These are phyloP conservation scores for Saccopteryx bilineata DNA, from an alignment of 2,113 vertebrate genomes.

Conservation along the genomic window DNA sequence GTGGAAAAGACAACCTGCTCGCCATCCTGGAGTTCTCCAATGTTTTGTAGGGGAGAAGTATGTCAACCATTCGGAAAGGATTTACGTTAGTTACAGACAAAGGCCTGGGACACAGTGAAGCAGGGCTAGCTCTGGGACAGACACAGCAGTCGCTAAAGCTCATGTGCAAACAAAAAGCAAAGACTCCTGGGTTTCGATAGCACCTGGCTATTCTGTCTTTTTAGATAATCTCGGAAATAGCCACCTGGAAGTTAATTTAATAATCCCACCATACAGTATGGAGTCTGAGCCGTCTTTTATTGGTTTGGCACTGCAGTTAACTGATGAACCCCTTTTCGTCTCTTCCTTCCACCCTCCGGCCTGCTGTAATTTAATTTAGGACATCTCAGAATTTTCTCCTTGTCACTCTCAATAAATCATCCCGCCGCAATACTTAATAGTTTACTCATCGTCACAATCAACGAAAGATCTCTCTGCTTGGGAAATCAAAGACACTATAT, in stretches of 20 bases:
- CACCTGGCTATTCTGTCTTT: background rate
- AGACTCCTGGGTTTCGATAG: background rate
- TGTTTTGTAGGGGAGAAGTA: background rate
- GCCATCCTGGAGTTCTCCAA: background rate
- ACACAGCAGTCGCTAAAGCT: background rate
- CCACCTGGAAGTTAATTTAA: background rate
- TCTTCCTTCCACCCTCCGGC: background rate
- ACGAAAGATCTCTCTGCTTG: conserved; percentile 24
- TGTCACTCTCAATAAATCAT: conserved; percentile 37
- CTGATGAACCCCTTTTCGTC: background rate
- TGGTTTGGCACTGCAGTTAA: background rate
- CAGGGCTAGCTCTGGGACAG: background rate
- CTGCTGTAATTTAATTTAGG: background rate
- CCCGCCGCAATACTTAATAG: background rate
- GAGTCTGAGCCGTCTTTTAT: background rate
- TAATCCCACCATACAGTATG: background rate
- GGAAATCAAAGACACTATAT: conserved; percentile 49
- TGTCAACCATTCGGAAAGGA: background rate
- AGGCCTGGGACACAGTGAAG: background rate
- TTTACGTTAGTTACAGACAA: background rate
- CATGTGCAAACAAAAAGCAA: background rate
- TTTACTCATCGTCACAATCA: conserved; percentile 48
- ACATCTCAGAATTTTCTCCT: background rate
- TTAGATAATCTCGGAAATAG: background rate
- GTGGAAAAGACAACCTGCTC: background rate